Base-by-base conservation (phyloP, 2,888 invertebrate species). In the Digitonthophagus gazella region DNA sequence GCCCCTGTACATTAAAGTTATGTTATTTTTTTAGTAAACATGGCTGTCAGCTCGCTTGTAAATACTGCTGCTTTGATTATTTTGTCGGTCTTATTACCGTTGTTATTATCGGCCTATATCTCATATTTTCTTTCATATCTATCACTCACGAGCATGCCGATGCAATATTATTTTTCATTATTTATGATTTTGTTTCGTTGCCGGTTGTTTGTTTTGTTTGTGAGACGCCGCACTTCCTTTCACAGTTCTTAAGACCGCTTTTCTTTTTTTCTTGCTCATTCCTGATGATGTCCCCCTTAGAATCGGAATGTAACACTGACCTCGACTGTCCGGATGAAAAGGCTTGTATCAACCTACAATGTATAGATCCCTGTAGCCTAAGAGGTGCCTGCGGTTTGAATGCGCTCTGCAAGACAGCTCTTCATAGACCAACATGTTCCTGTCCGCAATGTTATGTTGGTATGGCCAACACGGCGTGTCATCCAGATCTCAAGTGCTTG, bases 251-350 rank as follows among this genome's bases (percentile, higher is more conserved):
- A 89, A 87, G 87, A 87, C 88, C 87, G 90, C 90, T 90, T 90
- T 90, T 83, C 81, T 83, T 85, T 85, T 83, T 85, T 85, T 84
- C 82, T 81, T 82, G 80, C 81, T 78, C 80, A 78, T 76, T 79
- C 77, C 78, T 76, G 70, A 69, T 71, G 66, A 71, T 71, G 73
- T 69, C 71, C 74, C 72, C 77, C 76, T 76, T 81, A 83, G 83
- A 83, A 78, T 82, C 82, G 78, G 93, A 93, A 90, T 95, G 95
- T 87, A 90, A 90, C 86, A 90, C 90, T 85, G 94, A 96, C 88
- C 88, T 90, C 86, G 95, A 95, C 87, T 96, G 96, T 86, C 91
- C 93, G 76, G 91, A 91, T 85, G 94, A 95, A 86, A 93, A 93
- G 87, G 92, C 94, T 83, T 96, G 96, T 87, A 89, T 94, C 85